Conservation (phyloP, 2,113 vertebrate species). For the Muntiacus reevesi region DNA sequence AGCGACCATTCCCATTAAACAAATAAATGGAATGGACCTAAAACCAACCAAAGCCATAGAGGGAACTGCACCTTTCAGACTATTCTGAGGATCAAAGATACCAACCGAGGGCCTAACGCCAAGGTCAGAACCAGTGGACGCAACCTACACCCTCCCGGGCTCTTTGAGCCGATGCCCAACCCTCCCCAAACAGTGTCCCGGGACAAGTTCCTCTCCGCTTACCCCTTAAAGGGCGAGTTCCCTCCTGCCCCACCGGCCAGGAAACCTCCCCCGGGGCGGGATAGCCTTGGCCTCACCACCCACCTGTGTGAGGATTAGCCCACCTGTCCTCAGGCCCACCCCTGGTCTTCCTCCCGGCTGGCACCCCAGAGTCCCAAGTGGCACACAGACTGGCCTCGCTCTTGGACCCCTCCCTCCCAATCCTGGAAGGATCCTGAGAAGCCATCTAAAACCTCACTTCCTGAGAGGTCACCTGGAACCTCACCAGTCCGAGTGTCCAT, state of each 20-base stretch:
- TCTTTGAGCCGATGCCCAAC: not conserved
- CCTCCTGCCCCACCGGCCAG: not conserved
- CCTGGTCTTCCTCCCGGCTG: not conserved
- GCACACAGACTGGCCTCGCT: not conserved
- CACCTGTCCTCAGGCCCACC: not conserved
- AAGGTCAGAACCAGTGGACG: not conserved
- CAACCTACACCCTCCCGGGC: too few species aligned
- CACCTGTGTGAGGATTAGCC: not conserved
- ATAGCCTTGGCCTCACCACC: not conserved
- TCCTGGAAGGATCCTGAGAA: not conserved
- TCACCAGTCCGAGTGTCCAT: not conserved
- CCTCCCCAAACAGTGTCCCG: not conserved
- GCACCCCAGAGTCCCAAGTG: not conserved
- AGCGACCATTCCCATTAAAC: not conserved
- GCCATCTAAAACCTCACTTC: not conserved
- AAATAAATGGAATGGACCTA: not conserved
- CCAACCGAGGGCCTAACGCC: rapidly evolving
- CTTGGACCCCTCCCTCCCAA: not conserved
- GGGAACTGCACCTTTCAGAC: not conserved
- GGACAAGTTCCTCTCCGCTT: not conserved
- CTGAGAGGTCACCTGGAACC: not conserved
- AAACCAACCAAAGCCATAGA: too few species aligned
- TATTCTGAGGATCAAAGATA: not conserved
- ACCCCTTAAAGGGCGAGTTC: not conserved
- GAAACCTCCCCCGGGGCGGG: not conserved